Percentiles rank a stretch among this genome's conserved stretches.
These are phyloP conservation scores for Catharus fuscescens DNA, from an alignment of 2,113 vertebrate species.

Conservation along the genomic window DNA sequence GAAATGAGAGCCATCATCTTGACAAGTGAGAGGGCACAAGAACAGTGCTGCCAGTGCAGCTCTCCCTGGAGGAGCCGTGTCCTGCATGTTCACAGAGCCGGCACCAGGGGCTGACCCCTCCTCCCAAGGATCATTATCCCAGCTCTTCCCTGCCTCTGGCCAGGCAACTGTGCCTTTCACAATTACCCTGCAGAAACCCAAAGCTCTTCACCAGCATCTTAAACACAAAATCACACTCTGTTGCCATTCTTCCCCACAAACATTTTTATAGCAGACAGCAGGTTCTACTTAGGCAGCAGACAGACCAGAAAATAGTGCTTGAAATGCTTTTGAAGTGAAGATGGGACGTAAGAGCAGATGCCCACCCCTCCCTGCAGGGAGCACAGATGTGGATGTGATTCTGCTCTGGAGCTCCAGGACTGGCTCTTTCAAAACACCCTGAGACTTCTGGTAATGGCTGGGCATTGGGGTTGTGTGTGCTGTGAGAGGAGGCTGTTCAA, in stretches of 20 bases:
- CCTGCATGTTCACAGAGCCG: neutral
- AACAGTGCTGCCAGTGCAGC: neutral
- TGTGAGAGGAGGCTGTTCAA: neutral
- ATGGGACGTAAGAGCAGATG: neutral
- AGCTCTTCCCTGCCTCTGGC: neutral
- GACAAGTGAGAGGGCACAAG: neutral
- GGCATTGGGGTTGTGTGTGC: neutral
- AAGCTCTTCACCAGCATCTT: constrained; percentile 19
- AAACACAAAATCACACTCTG: neutral
- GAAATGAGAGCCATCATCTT: neutral
- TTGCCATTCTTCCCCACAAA: neutral
- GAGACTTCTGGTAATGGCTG: neutral
- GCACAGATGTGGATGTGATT: neutral
- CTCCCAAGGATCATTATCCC: neutral
- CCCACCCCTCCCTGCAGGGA: neutral
- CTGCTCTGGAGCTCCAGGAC: neutral
- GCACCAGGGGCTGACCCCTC: neutral
- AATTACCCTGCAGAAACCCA: neutral
- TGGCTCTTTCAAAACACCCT: neutral
- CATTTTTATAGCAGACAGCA: constrained; percentile 8
- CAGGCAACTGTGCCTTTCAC: neutral
- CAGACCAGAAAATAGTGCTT: neutral
- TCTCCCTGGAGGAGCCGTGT: neutral
- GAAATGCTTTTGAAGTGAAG: constrained; percentile 31
- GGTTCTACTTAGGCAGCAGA: constrained; percentile 42